Conservation (phyloP, 2,113 vertebrate genomes). For the Labrus mixtus region DNA sequence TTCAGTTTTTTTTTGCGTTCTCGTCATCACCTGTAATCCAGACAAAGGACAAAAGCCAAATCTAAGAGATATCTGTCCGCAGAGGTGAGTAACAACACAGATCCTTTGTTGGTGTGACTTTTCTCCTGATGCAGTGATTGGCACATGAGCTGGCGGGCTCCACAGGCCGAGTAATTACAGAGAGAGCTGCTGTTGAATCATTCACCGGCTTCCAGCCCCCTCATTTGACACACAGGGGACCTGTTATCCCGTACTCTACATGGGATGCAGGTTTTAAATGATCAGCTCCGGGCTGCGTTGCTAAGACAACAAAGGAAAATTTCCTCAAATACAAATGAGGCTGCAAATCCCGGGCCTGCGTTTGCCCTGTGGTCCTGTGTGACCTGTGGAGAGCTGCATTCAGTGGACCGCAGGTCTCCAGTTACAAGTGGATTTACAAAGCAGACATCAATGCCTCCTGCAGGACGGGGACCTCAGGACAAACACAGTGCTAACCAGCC, state of each 20-base stretch:
- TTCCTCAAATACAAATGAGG: conserved; percentile 68
- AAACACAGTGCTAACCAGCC: conserved; percentile 18
- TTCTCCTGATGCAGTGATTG: conserved; percentile 49
- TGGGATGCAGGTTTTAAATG: conserved; percentile 56
- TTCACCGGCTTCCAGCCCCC: conserved; percentile 52
- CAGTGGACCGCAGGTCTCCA: conserved; percentile 47
- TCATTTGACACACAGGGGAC: conserved; percentile 57
- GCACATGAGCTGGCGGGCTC: conserved; percentile 51
- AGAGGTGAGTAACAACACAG: conserved; percentile 57
- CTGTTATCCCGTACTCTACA: conserved; percentile 53
- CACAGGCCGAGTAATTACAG: conserved; percentile 70
- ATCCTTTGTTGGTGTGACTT: conserved; percentile 51
- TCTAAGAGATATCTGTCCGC: conserved; percentile 37
- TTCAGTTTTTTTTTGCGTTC: conserved; percentile 15
- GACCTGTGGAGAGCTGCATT: conserved; percentile 60
- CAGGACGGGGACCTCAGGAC: conserved; percentile 39
- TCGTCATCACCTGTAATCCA: conserved; percentile 22
- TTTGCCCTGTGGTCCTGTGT: conserved; percentile 44
- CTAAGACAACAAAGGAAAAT: conserved; percentile 65
- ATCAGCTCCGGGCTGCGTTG: conserved; percentile 67
- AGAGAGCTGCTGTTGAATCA: conserved; percentile 68
- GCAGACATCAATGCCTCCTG: conserved; percentile 39
- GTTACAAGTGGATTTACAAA: conserved; percentile 45
- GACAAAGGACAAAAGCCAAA: conserved; percentile 55
- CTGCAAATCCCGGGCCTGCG: conserved; percentile 33